Conservation (phyloP, 2,113 vertebrate genomes). For the Herpailurus yagouaroundi region DNA sequence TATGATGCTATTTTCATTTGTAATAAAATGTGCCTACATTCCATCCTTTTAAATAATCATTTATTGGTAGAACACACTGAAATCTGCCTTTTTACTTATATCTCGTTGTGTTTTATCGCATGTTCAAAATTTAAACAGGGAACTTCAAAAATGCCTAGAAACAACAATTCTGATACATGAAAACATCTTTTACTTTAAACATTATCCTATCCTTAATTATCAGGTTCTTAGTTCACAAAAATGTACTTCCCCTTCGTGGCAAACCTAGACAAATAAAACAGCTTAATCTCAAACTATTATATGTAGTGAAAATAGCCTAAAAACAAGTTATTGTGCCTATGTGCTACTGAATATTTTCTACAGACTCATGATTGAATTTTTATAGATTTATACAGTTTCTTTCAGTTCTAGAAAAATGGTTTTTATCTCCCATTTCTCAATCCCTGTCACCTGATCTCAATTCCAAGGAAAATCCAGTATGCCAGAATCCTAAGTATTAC, state of each 20-base stretch:
- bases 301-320: not conserved
- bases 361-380: not conserved
- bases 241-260: not conserved
- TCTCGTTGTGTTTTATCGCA: not conserved
- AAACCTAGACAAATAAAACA: not conserved
- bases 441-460: not conserved
- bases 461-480: not conserved
- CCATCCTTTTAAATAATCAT: not conserved
- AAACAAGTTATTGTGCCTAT: not conserved
- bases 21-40: not conserved
- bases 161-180: not conserved
- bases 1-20: not conserved
- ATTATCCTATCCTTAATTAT: not conserved
- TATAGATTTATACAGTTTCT: not conserved
- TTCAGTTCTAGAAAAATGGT: not conserved
- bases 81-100: not conserved
- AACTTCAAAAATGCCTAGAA: not conserved
- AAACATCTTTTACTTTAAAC: not conserved
- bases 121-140: not conserved
- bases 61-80: not conserved
- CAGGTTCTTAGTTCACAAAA: not conserved
- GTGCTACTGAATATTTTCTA: not conserved
- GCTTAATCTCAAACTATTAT: not conserved
- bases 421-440: not conserved
- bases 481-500: slow-evolving; percentile 1